Evolutionary conservation across 2,888 invertebrate genomes (phyloP).

Genomic region (Volucella zonaria): DNA sequence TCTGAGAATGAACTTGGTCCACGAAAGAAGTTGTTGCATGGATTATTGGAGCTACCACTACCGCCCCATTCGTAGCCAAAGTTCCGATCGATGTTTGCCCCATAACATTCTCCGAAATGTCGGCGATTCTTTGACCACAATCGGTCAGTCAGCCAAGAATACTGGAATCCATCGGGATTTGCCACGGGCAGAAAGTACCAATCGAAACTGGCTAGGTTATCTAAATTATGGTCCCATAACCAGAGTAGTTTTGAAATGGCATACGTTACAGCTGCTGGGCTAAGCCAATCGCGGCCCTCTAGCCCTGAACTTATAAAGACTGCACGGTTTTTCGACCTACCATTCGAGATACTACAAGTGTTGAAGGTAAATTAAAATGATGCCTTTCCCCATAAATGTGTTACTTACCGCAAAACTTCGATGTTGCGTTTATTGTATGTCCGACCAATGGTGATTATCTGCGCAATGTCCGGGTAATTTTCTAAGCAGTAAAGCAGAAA

Average conservation of each 20-base stretch:
- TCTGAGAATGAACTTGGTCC: conserved; percentile 93
- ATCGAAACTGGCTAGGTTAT: conserved; percentile 89
- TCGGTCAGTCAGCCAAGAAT: conserved; percentile 90
- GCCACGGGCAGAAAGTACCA: conserved; percentile 90
- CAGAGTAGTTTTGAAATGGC: conserved; percentile 88
- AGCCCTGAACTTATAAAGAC: conserved; percentile 90
- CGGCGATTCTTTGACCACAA: conserved; percentile 92
- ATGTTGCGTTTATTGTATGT: conserved; percentile 89
- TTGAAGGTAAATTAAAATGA: background rate
- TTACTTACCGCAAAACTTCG: conserved; percentile 84
- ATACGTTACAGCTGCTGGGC: conserved; percentile 90
- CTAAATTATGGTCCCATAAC: conserved; percentile 85
- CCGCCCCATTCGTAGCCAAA: conserved; percentile 93
- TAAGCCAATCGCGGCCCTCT: conserved; percentile 95
- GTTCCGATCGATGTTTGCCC: conserved; percentile 93
- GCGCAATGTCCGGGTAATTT: conserved; percentile 88
- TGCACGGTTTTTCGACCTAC: conserved; percentile 85
- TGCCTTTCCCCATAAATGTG: background rate
- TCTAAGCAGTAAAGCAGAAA: conserved; percentile 88
- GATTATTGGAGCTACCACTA: conserved; percentile 90
- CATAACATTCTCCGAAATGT: conserved; percentile 86
- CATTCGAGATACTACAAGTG: conserved; percentile 86
- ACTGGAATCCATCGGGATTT: conserved; percentile 93
- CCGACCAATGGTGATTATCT: conserved; percentile 88
- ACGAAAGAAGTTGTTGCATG: conserved; percentile 91